phyloP scores from a whole-genome alignment of 2,113 vertebrate species.

The Regulus satrapa region DNA sequence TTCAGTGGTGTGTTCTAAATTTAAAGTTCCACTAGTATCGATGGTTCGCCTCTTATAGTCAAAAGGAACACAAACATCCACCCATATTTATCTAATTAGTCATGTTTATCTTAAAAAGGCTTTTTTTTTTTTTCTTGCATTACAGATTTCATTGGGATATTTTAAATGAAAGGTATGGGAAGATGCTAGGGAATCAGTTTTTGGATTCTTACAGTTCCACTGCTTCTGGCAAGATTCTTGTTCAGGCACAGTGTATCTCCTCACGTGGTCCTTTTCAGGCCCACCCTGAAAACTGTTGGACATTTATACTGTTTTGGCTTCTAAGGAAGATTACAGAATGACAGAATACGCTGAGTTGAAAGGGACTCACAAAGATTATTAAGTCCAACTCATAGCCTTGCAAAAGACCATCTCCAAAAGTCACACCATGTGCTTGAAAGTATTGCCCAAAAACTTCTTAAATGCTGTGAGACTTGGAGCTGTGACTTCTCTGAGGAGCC shows the following conservation, averaged over 20 bases:
- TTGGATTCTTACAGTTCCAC: background rate
- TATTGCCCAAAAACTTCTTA: background rate
- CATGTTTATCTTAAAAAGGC: background rate
- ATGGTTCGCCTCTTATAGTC: background rate
- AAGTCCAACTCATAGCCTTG: background rate
- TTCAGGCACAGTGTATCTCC: background rate
- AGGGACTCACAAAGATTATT: background rate
- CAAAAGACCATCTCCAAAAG: background rate
- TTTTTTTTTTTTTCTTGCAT: background rate
- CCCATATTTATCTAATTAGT: background rate
- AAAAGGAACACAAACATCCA: background rate
- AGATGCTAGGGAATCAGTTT: background rate
- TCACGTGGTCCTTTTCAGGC: accelerated
- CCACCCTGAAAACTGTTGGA: background rate
- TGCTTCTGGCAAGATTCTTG: background rate
- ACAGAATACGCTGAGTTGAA: background rate
- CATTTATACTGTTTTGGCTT: background rate
- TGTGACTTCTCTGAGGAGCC: background rate
- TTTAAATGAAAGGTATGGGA: background rate
- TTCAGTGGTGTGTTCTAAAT: background rate
- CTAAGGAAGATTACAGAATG: background rate
- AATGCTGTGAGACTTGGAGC: background rate
- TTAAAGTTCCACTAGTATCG: background rate
- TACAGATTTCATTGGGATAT: background rate
- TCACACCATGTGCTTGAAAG: background rate